These are phyloP conservation scores for Diachrysia chrysitis DNA, from an alignment of 2,888 invertebrate species.

Conservation along the genomic window DNA sequence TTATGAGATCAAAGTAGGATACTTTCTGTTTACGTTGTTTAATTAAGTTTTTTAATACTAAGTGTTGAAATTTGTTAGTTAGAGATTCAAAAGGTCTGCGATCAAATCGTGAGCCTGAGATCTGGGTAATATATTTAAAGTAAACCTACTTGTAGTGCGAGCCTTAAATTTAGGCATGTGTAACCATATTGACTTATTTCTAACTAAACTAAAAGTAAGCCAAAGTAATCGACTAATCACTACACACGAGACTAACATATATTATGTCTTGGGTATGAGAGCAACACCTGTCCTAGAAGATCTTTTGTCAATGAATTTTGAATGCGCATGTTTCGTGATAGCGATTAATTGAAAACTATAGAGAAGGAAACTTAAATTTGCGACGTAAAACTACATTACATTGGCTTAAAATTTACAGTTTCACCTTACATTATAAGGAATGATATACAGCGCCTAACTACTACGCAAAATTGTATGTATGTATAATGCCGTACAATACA, in stretches of 20 bases:
- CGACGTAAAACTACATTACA: slow-evolving; percentile 69
- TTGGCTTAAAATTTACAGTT: slow-evolving; percentile 78
- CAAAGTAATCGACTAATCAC: slow-evolving; percentile 43
- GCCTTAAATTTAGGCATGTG: slow-evolving; percentile 54
- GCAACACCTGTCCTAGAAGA: neutral
- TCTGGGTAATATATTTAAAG: slow-evolving; percentile 58
- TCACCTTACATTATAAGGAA: slow-evolving; percentile 78
- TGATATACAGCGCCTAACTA: slow-evolving; percentile 71
- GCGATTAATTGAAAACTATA: slow-evolving; percentile 45
- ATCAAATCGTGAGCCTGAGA: slow-evolving; percentile 63
- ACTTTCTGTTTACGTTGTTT: slow-evolving; percentile 60
- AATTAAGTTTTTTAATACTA: slow-evolving; percentile 39
- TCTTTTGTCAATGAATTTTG: neutral
- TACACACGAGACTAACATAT: slow-evolving; percentile 29
- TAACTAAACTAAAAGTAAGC: slow-evolving; percentile 62
- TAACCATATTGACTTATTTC: slow-evolving; percentile 65
- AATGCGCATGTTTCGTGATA: slow-evolving; percentile 39
- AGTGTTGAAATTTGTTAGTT: slow-evolving; percentile 29
- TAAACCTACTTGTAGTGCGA: slow-evolving; percentile 52
- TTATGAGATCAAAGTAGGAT: slow-evolving; percentile 81
- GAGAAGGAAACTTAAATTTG: slow-evolving; percentile 70
- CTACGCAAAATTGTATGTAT: slow-evolving; percentile 65
- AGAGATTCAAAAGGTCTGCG: slow-evolving; percentile 59
- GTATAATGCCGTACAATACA: slow-evolving; percentile 71
- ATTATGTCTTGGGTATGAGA: slow-evolving; percentile 12